These are phyloP conservation scores for Pomacea canaliculata DNA, from an alignment of 2,888 invertebrate genomes.

Conservation along the genomic window DNA sequence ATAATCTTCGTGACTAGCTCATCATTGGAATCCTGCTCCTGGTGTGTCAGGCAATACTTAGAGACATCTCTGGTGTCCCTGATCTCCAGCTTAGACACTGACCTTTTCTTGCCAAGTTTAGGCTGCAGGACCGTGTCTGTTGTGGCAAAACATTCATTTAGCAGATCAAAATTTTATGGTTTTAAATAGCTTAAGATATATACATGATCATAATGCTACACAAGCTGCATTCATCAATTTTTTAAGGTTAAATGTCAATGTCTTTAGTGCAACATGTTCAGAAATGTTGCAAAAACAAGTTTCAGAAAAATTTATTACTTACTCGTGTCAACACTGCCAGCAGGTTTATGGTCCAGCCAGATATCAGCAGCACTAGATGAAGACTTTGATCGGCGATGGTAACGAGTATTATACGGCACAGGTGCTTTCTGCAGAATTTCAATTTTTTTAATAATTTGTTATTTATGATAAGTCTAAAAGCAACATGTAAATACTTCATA, in stretches of 20 bases:
- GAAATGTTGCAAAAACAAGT: too few species aligned
- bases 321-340: conserved; percentile 77
- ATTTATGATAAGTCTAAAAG: neutral
- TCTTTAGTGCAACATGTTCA: too few species aligned
- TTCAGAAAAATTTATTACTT: conserved; percentile 16
- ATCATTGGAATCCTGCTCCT: conserved; percentile 91
- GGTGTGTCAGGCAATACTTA: conserved; percentile 93
- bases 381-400: conserved; percentile 83
- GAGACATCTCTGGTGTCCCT: conserved; percentile 80
- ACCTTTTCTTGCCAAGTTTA: conserved; percentile 80
- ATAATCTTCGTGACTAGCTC: conserved; percentile 92
- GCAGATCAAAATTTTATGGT: neutral
- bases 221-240: too few species aligned
- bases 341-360: conserved; percentile 92
- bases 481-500: neutral
- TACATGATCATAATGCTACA: too few species aligned
- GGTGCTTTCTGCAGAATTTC: conserved; percentile 13
- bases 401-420: conserved; percentile 51
- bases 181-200: too few species aligned
- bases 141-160: neutral
- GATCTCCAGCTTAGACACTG: conserved; percentile 84
- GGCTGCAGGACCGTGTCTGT: conserved; percentile 88
- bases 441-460: neutral
- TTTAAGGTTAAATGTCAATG: too few species aligned
- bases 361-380: conserved; percentile 79